phyloP scores from a whole-genome alignment of 2,113 vertebrate species.

The Melanostigma gelatinosum region DNA sequence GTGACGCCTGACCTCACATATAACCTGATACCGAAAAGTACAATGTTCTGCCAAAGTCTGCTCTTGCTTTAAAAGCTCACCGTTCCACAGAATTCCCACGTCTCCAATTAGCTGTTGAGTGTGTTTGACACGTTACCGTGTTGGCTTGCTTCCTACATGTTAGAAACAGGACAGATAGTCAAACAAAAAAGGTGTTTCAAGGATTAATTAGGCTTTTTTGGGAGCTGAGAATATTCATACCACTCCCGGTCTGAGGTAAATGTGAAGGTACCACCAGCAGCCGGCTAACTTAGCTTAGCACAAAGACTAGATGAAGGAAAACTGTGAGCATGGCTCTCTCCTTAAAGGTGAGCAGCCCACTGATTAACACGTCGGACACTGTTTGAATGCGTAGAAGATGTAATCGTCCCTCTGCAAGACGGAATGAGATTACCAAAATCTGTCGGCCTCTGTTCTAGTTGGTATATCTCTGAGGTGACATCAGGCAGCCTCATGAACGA shows the following conservation, averaged over 20 bases:
- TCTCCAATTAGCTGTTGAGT: neutral
- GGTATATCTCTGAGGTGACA: neutral
- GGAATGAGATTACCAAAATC: neutral
- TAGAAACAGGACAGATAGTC: neutral
- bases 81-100: neutral
- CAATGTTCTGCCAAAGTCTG: slow-evolving; percentile 61
- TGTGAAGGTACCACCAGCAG: neutral
- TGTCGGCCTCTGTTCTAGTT: neutral
- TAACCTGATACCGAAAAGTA: slow-evolving; percentile 1
- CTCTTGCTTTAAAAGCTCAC: slow-evolving; percentile 47
- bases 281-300: neutral
- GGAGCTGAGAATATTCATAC: neutral
- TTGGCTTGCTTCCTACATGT: neutral
- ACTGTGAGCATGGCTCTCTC: neutral
- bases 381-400: neutral
- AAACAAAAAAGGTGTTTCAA: neutral
- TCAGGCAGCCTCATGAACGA: neutral
- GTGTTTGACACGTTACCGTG: neutral
- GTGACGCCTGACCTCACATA: neutral
- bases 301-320: neutral
- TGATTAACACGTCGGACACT: neutral
- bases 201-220: neutral
- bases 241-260: neutral
- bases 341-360: neutral
- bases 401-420: neutral